Base-by-base conservation (phyloP, 1,140 invertebrate genomes). In the Formica exsecta region DNA sequence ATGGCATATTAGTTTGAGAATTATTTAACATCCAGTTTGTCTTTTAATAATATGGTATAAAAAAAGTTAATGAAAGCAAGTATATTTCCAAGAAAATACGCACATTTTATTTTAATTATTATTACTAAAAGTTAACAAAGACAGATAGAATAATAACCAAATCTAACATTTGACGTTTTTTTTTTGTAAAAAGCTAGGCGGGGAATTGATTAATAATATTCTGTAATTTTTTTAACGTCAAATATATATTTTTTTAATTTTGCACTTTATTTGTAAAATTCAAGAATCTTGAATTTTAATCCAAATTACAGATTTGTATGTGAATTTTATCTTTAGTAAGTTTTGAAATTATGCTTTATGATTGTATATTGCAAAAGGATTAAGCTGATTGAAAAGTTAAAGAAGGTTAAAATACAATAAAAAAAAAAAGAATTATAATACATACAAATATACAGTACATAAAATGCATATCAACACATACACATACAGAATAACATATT, bases 21-120 rank as follows among this genome's bases (percentile, higher is more conserved):
- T 64, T 62, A 19, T 65, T 59, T 25, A 59, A 36, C 25, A 13
- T 29, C 16, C 36, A 62, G 44, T 76, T 62, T 9, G 22, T 51
- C 36, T 64, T 85, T 85, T 85, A 16, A 74, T 74, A 25, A 57
- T 57, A 57, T 57, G 54, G 6, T n/a, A n/a, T 22, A n/a, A 57
- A 57, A 54, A 54, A 9, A 0, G 9, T n/a, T 74, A 32, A 54
- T 54, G 32, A 19, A 73, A 36, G 16, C 64, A n/a, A n/a, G 5
- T 29, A 54, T 6, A 7, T 74, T 74, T 38, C 9, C n/a, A 48
- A 22, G 13, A 44, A 2, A 22, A 19, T 54, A 44, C n/a, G 13
- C 19, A 6, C 5, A 48, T 16, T 25, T 70, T 6, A 54, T 73
- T 57, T 54, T 54, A 22, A 54, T 73, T 29, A 4, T 8, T 22